These are phyloP conservation scores for Falco biarmicus DNA, from an alignment of 2,797 vertebrate species.

Conservation along the genomic window DNA sequence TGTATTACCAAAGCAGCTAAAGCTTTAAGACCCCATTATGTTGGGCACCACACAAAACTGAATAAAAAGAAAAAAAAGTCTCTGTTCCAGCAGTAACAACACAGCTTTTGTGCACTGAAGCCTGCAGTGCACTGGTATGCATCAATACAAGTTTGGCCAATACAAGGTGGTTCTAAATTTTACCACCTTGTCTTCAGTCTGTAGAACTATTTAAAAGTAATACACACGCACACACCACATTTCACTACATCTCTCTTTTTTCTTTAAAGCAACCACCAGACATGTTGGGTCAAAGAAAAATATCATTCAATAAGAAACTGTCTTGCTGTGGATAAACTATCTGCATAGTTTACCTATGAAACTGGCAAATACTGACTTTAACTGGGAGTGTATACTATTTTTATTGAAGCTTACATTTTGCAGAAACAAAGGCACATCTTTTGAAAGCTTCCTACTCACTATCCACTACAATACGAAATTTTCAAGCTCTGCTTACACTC, in stretches of 20 bases:
- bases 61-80: background rate
- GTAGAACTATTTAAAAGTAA: background rate
- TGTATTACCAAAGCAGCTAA: background rate
- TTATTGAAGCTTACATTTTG: background rate
- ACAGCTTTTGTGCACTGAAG: background rate
- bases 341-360: background rate
- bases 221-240: background rate
- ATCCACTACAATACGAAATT: background rate
- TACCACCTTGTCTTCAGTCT: background rate
- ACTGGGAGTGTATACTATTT: background rate
- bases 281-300: background rate
- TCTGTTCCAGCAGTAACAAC: background rate
- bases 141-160: background rate
- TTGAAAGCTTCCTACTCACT: background rate
- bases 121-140: background rate
- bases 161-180: background rate
- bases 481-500: background rate
- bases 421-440: constrained; percentile 2
- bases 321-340: background rate
- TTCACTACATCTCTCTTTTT: background rate
- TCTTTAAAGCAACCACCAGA: background rate
- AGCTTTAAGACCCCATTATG: background rate
- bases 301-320: background rate
- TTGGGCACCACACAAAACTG: background rate
- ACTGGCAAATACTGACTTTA: background rate